phyloP scores from a whole-genome alignment of 2,888 invertebrate species.

The Himalopsyche anomala region DNA sequence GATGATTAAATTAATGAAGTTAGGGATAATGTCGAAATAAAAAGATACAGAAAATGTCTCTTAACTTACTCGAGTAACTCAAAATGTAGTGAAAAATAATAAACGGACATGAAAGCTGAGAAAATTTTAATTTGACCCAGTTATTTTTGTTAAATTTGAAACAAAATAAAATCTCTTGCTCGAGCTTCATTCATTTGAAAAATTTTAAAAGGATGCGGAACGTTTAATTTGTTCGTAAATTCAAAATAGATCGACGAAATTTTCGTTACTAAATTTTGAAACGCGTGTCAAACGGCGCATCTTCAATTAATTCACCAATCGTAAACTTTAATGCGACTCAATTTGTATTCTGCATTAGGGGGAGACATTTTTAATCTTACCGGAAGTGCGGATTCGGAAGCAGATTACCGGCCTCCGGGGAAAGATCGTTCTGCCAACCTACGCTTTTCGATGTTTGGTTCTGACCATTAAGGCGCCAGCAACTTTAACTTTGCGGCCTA shows the following conservation, averaged over 20 bases:
- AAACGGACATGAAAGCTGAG: not conserved
- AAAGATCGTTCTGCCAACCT: conserved; percentile 44
- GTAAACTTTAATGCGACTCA: conserved; percentile 43
- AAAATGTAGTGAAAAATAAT: conserved; percentile 7
- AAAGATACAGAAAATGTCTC: too few relatives aligned
- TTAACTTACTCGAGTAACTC: not conserved
- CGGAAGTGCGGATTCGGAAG: conserved; percentile 55
- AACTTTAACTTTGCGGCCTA: conserved; percentile 47
- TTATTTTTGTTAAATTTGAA: conserved; percentile 9
- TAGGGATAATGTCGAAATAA: too few relatives aligned
- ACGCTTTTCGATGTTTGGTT: conserved; percentile 32
- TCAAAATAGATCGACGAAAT: conserved; percentile 4
- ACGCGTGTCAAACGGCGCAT: conserved; percentile 42
- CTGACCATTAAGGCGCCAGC: conserved; percentile 29
- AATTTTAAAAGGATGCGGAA: not conserved
- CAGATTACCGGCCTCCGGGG: conserved; percentile 55
- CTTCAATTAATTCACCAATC: conserved; percentile 43
- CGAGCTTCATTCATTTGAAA: not conserved
- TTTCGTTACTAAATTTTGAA: conserved; percentile 33
- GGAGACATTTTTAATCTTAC: conserved; percentile 50
- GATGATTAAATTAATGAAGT: too few relatives aligned
- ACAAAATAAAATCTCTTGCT: not conserved
- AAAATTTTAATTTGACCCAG: conserved; percentile 19
- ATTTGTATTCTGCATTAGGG: conserved; percentile 42
- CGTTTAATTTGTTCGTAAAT: conserved; percentile 28